Percentiles rank a stretch among this genome's conserved stretches.
These are phyloP conservation scores for Periphyllus acericola DNA, from an alignment of 2,888 invertebrate genomes.

Conservation along the genomic window DNA sequence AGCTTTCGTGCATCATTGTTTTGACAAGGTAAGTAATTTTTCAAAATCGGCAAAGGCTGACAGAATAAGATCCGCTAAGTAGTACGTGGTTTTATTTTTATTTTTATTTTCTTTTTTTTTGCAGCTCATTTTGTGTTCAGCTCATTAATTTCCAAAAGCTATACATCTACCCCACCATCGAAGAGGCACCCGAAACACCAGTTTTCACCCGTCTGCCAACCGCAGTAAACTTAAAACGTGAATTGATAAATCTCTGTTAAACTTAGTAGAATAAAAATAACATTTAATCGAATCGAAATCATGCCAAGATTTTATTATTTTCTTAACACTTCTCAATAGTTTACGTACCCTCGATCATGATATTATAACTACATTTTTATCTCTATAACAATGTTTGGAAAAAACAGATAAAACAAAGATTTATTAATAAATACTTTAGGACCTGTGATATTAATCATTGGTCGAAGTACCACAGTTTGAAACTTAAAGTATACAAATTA, in stretches of 20 bases:
- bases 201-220: slow-evolving; percentile 57
- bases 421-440: not conserved
- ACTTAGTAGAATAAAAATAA: slow-evolving; percentile 35
- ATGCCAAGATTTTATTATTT: not conserved
- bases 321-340: not conserved
- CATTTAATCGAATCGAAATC: not conserved
- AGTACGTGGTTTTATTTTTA: slow-evolving; percentile 15
- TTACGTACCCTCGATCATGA: not conserved
- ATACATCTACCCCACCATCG: not conserved
- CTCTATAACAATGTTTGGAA: not conserved
- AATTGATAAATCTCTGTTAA: slow-evolving; percentile 32
- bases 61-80: slow-evolving; percentile 45
- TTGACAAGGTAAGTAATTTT: slow-evolving; percentile 60
- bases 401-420: not conserved
- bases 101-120: slow-evolving; percentile 10
- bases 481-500: not conserved
- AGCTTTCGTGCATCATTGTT: slow-evolving; percentile 51
- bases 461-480: not conserved
- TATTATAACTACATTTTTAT: not conserved
- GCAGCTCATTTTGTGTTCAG: slow-evolving; percentile 41
- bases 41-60: slow-evolving; percentile 53
- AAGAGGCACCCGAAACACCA: slow-evolving; percentile 38
- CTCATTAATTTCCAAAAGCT: slow-evolving; percentile 55
- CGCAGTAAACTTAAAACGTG: slow-evolving; percentile 32
- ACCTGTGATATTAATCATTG: not conserved